Conservation (phyloP, 2,888 invertebrate species). For the Conomelus anceps region DNA sequence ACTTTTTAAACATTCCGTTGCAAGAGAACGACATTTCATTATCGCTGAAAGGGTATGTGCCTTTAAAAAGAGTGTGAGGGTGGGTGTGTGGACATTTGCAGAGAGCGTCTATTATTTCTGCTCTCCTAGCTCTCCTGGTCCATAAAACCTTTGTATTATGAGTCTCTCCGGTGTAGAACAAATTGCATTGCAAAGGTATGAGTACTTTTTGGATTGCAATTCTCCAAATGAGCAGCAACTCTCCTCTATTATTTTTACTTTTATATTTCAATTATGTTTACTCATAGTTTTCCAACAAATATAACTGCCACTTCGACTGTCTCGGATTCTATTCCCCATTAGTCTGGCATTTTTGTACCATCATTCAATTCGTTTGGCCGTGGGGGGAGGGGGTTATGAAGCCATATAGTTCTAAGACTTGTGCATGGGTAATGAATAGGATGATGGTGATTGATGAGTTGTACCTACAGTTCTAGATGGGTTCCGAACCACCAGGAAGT, state of each 20-base stretch:
- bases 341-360: no score
- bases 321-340: no score
- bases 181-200: background rate
- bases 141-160: background rate
- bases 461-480: no score
- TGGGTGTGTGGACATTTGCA: background rate
- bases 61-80: background rate
- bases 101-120: background rate
- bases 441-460: no score
- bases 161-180: background rate
- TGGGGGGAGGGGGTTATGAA: no score
- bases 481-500: no score
- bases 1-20: background rate
- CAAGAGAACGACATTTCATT: background rate
- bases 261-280: background rate
- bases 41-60: background rate
- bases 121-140: background rate
- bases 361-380: no score
- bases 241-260: background rate
- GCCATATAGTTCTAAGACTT: no score
- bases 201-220: background rate
- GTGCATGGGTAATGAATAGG: no score
- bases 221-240: background rate
- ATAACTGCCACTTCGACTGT: no score
- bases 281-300: background rate